A percentile compares a stretch with the other conserved stretches of the same genome.
phyloP scores from a whole-genome alignment of 2,888 invertebrate genomes.

The Galeruca laticollis region DNA sequence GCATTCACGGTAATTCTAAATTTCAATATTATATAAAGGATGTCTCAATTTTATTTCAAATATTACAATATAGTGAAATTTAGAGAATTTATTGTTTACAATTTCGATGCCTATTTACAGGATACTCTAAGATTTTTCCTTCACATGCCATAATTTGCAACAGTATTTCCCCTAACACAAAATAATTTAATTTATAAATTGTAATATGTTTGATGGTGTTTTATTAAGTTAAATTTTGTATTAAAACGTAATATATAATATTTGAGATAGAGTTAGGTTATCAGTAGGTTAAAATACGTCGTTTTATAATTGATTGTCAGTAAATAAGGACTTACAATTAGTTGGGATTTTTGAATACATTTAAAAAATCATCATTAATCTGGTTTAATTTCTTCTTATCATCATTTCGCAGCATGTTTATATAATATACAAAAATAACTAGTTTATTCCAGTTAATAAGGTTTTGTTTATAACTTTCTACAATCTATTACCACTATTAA shows the following conservation, averaged over 20 bases:
- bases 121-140: no score
- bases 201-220: no score
- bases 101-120: no score
- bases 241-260: not conserved
- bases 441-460: not conserved
- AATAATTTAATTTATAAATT: no score
- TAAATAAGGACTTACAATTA: not conserved
- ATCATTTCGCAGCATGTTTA: not conserved
- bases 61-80: no score
- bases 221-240: not conserved
- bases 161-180: no score
- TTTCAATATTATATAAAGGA: not conserved
- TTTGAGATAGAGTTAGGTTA: not conserved
- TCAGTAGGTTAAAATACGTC: not conserved
- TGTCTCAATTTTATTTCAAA: not conserved
- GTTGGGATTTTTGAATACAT: not conserved
- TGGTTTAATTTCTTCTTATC: slow-evolving; percentile 7
- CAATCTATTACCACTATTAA: not conserved
- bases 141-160: no score
- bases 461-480: not conserved
- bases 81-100: no score
- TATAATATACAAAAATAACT: slow-evolving; percentile 5
- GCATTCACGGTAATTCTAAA: slow-evolving; percentile 6
- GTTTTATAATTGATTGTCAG: not conserved
- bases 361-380: not conserved